Conservation (phyloP, 92 coral and sea anemone genomes). For the Micromussa lordhowensis region DNA sequence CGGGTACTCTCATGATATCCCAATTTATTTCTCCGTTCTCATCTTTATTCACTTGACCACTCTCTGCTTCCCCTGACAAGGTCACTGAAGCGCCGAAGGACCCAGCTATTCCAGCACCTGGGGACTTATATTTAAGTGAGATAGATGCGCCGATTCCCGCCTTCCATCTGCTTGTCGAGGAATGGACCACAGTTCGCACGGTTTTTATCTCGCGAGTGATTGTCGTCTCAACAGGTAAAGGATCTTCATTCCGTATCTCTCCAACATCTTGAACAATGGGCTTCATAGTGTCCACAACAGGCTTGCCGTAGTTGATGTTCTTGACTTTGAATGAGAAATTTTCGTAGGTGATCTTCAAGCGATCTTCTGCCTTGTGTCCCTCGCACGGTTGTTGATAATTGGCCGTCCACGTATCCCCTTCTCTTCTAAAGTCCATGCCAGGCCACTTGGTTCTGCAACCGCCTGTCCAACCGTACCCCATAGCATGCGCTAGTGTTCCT, state of each 20-base stretch:
- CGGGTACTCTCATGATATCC: slow-evolving; percentile 27
- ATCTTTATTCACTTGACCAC: slow-evolving; percentile 33
- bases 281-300: slow-evolving; percentile 55
- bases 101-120: slow-evolving; percentile 56
- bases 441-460: slow-evolving; percentile 68
- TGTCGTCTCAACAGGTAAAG: slow-evolving; percentile 34
- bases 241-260: slow-evolving; percentile 47
- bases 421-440: slow-evolving; percentile 74
- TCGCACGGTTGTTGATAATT: slow-evolving; percentile 62
- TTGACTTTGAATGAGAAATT: slow-evolving; percentile 64
- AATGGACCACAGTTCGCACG: slow-evolving; percentile 73
- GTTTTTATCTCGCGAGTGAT: slow-evolving; percentile 62
- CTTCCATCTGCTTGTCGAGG: slow-evolving; percentile 75
- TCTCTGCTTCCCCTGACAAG: slow-evolving; percentile 27
- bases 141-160: slow-evolving; percentile 63
- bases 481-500: slow-evolving; percentile 47
- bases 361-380: slow-evolving; percentile 69
- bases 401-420: slow-evolving; percentile 74
- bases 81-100: slow-evolving; percentile 15
- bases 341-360: slow-evolving; percentile 66
- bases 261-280: slow-evolving; percentile 62
- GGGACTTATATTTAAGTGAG: slow-evolving; percentile 62
- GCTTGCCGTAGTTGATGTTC: slow-evolving; percentile 62
- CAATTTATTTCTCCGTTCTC: slow-evolving; percentile 45
- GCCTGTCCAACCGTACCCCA: slow-evolving; percentile 73